Evolutionary conservation across 1,140 invertebrate genomes (phyloP), one percentile per base, ranked within the genome.

Genomic region (Myzus persicae): DNA sequence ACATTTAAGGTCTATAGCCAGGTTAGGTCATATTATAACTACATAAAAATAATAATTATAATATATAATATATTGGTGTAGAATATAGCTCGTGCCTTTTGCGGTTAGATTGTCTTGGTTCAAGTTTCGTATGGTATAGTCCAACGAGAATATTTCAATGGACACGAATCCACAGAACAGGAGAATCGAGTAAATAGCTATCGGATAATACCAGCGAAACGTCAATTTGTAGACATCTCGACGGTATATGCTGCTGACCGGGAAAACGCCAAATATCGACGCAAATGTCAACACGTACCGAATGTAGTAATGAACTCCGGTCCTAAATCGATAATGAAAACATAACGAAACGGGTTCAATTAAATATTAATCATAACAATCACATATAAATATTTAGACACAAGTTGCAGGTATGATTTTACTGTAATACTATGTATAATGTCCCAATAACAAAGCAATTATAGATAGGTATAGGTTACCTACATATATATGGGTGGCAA

Each of bases 51-150:
- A 85, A 85, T 44, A n/a, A 85, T 44, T 6, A 85, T 38, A 90
- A 38, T 89, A 48, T 36, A 46, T 59, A 59, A 46, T 59, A 59
- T n/a, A 18, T 44, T 44, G 11, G 11, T 67, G 6, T 67, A 67
- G 14, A n/a, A 67, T 67, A 67, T 67, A 67, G 31, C 14, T 26
- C 46, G 20, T 93, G 93, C 94, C 94, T 94, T 94, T 94, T 8
- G 94, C 94, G 2, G 94, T 94, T 3, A 94, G 67, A 85, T 94
- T 94, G 46, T 94, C 94, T 93, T 94, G 94, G 48, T 94, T 94
- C 40, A 94, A 91, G 67, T 94, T 94, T 82, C 94, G 67, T 82
- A 94, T 94, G 14, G 94, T 94, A 59, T 94, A 94, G 44, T 94
- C 93, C 24, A 94, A 85, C 11, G 94, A 93, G 48, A 94, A 54